These are phyloP conservation scores for Synanceia verrucosa DNA, from an alignment of 2,797 vertebrate genomes.

Conservation along the genomic window DNA sequence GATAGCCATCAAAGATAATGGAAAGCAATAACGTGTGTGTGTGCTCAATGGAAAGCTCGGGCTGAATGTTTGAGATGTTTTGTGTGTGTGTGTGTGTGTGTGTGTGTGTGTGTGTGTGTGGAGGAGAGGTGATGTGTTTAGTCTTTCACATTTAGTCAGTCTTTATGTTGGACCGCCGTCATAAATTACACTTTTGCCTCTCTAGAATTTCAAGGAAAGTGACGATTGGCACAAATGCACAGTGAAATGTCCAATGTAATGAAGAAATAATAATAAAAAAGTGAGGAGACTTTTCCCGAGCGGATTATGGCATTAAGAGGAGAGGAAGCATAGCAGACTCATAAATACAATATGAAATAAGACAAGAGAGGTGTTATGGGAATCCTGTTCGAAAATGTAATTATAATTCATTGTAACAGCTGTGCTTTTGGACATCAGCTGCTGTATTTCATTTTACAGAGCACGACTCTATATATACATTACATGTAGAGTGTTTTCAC, in stretches of 20 bases:
- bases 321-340: slow-evolving; percentile 28
- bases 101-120: slow-evolving; percentile 29
- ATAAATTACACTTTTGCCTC: slow-evolving; percentile 30
- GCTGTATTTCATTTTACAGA: slow-evolving; percentile 18
- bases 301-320: slow-evolving; percentile 20
- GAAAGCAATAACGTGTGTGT: slow-evolving; percentile 60
- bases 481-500: not conserved
- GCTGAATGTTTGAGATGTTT: slow-evolving; percentile 40
- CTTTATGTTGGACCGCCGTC: slow-evolving; percentile 17
- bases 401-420: slow-evolving; percentile 24
- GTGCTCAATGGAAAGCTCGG: slow-evolving; percentile 31
- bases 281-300: slow-evolving; percentile 3
- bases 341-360: slow-evolving; percentile 39
- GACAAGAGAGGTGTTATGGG: slow-evolving; percentile 29
- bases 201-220: slow-evolving; percentile 12
- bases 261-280: slow-evolving; percentile 28
- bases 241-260: slow-evolving; percentile 34
- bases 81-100: too few relatives aligned
- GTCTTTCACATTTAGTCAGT: slow-evolving; percentile 33
- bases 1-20: slow-evolving; percentile 57
- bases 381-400: slow-evolving; percentile 35
- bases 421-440: slow-evolving; percentile 8
- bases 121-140: slow-evolving; percentile 36
- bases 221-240: slow-evolving; percentile 7
- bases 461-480: not conserved